Evolutionary conservation across 2,797 vertebrate genomes (phyloP).

Genomic region (Manis javanica): DNA sequence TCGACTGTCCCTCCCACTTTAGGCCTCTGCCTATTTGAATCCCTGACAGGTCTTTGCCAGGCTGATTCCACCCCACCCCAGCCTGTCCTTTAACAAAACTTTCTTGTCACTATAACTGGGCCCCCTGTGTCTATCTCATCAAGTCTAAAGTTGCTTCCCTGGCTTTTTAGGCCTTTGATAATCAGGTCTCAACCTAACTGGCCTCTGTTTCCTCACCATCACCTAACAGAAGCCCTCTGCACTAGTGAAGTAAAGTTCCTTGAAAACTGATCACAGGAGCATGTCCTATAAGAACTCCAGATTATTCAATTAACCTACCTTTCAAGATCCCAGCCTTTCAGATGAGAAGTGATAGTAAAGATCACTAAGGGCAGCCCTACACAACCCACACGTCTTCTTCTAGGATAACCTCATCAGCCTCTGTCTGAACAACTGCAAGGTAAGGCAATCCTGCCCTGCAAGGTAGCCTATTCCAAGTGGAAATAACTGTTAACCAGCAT

Average conservation of each 20-base stretch:
- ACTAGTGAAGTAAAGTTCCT: neutral
- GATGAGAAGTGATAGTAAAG: neutral
- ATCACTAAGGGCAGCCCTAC: neutral
- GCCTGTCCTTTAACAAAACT: neutral
- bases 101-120: neutral
- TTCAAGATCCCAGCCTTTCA: neutral
- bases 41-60: neutral
- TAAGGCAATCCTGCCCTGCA: neutral
- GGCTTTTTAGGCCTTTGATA: conserved; percentile 5
- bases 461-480: neutral
- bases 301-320: neutral
- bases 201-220: neutral
- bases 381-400: neutral
- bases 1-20: neutral
- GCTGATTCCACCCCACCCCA: no score
- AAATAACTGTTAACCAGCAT: neutral
- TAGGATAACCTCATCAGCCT: neutral
- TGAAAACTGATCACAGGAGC: neutral
- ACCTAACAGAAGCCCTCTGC: neutral
- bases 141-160: neutral
- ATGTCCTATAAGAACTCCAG: neutral
- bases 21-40: neutral
- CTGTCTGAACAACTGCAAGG: neutral
- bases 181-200: neutral
- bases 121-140: neutral